Percentiles rank a stretch among this genome's conserved stretches.
phyloP scores from a whole-genome alignment of 2,113 vertebrate species.

The Cheilinus undulatus region DNA sequence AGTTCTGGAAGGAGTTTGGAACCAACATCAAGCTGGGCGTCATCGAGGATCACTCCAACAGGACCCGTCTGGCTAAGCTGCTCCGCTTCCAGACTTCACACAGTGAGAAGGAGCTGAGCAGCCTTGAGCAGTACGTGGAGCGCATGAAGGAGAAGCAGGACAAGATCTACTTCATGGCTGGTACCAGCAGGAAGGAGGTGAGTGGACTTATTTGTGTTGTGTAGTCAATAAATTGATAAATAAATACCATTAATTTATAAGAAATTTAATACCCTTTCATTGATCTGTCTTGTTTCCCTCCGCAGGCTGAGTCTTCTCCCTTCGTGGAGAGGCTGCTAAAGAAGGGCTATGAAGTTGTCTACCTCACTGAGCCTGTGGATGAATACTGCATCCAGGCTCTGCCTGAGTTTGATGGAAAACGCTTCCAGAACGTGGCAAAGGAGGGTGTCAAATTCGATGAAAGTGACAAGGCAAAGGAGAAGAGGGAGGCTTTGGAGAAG shows the following conservation, averaged over 20 bases:
- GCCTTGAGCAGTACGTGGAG: constrained; percentile 97
- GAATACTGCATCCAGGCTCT: constrained; percentile 99
- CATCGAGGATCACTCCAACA: constrained; percentile 98
- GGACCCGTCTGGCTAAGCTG: constrained; percentile 96
- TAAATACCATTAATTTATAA: no score
- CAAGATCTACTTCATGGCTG: constrained; percentile 99
- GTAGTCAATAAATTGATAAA: no score
- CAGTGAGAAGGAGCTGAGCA: constrained; percentile 86
- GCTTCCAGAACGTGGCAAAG: constrained; percentile 98
- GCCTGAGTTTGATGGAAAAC: constrained; percentile 97
- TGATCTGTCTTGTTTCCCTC: neutral
- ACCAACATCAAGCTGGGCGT: constrained; percentile 99
- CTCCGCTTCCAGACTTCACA: constrained; percentile 97
- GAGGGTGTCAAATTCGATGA: constrained; percentile 98
- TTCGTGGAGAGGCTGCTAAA: constrained; percentile 97
- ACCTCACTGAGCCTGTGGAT: constrained; percentile 97
- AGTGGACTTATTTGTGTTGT: neutral
- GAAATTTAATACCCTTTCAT: no score
- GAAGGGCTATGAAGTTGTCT: constrained; percentile 98
- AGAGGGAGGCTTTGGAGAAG: constrained; percentile 91
- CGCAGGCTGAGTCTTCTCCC: constrained; percentile 94
- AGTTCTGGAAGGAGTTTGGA: constrained; percentile 99
- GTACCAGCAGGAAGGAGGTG: constrained; percentile 95
- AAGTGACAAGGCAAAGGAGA: constrained; percentile 95
- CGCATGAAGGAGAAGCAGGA: constrained; percentile 99